A percentile compares a stretch with the other conserved stretches of the same genome.
Evolutionary conservation across 1,140 invertebrate species (phyloP).

Genomic region (Calliphora vicina): DNA sequence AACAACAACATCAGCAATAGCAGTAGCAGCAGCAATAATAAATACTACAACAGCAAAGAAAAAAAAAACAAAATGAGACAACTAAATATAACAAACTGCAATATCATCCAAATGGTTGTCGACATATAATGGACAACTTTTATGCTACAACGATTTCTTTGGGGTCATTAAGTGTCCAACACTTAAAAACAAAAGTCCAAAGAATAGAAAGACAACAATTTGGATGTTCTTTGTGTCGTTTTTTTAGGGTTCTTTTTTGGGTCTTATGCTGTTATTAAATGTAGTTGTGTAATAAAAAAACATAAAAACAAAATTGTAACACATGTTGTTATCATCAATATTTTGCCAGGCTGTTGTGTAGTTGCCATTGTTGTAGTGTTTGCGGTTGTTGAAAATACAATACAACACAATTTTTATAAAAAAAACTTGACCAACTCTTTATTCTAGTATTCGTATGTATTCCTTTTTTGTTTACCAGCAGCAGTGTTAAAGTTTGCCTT

Average conservation of each 20-base stretch:
- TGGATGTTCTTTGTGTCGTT: neutral
- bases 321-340: neutral
- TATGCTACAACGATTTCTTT: neutral
- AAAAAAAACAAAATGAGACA: neutral
- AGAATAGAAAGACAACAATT: neutral
- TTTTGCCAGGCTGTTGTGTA: too few relatives aligned
- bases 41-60: neutral
- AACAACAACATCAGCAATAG: neutral
- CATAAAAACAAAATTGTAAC: neutral
- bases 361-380: too few relatives aligned
- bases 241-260: neutral
- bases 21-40: neutral
- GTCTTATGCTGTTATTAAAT: too few relatives aligned
- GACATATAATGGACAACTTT: neutral
- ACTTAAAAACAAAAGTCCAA: neutral
- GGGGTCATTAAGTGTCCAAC: neutral
- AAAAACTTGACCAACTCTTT: too few relatives aligned
- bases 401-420: too few relatives aligned
- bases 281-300: too few relatives aligned
- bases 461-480: too few relatives aligned
- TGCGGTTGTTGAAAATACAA: too few relatives aligned
- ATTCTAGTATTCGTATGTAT: too few relatives aligned
- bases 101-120: too few relatives aligned
- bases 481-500: too few relatives aligned
- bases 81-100: too few relatives aligned